Evolutionary conservation across 2,113 vertebrate genomes (phyloP), one percentile per base, ranked within the genome.

Genomic region (Indicator maculatus): DNA sequence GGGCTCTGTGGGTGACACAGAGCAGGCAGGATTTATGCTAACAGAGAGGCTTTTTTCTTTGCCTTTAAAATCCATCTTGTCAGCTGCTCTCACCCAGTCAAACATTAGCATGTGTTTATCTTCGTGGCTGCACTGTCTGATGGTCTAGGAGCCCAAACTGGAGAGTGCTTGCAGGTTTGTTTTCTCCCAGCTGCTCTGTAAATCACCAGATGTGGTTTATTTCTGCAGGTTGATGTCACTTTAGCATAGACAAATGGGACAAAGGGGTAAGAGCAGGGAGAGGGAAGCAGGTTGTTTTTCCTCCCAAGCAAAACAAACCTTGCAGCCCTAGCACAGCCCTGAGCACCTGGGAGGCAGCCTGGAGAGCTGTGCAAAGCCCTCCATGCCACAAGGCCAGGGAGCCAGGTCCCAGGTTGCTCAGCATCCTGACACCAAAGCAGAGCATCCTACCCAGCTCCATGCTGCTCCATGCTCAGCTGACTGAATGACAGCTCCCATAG

Each of bases 401-500:
- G n/a, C 66, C 53, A 30, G 12, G 9, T 44, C 18, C 8, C 27
- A 0, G 53, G 53, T 38, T 41, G 33, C 60, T 26, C n/a, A 30
- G 56, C 30, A 66, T 47, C 47, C 2, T 1, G 41, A 41, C 73
- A 77, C 73, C 55, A 71, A 82, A 87, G 87, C 89, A 73, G 86
- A 80, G 81, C 71, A 89, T 76, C 69, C 52, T 58, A 9, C 74
- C 59, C 50, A 27, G 79, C 74, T 84, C 76, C 73, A 31, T 59
- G 28, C 83, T 20, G 52, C 45, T 73, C 61, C 30, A 2, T 7
- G 12, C 77, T 72, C 89, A 82, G 60, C 66, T 38, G 41, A 81
- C 66, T 87, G 92, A 85, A 88, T 55, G 89, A 95, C 96, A 95
- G 89, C 77, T 70, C 31, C 31, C 24, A 12, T 2, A 80, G 72